Conservation (phyloP, 2,113 vertebrate species). For the Uropsilus gracilis region DNA sequence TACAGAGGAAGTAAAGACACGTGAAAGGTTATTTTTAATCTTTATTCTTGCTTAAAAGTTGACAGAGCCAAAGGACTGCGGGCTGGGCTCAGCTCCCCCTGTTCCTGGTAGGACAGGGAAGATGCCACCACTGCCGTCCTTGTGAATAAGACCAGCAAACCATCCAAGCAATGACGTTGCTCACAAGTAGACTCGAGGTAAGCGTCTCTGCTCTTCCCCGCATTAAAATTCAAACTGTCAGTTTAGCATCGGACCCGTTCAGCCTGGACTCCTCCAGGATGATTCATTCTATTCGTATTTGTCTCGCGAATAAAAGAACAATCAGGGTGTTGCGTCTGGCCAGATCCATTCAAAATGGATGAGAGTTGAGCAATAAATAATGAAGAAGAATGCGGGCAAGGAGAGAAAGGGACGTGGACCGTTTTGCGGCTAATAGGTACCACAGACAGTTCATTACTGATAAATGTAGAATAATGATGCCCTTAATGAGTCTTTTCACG, state of each 20-base stretch:
- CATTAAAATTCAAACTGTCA: conserved; percentile 69
- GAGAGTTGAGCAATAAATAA: conserved; percentile 73
- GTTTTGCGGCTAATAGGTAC: conserved; percentile 70
- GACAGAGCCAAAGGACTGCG: conserved; percentile 16
- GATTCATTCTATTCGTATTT: conserved; percentile 74
- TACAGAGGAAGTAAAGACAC: neutral
- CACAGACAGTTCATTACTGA: conserved; percentile 74
- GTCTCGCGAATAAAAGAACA: conserved; percentile 73
- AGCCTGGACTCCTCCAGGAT: conserved; percentile 54
- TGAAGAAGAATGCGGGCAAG: conserved; percentile 76
- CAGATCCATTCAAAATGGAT: conserved; percentile 71
- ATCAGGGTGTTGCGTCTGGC: conserved; percentile 67
- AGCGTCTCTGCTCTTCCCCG: neutral
- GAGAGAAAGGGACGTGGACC: conserved; percentile 55
- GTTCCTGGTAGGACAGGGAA: neutral
- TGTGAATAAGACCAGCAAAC: neutral
- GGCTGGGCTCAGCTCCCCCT: neutral
- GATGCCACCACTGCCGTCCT: no score
- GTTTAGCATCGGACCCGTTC: conserved; percentile 49
- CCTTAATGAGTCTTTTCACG: conserved; percentile 78
- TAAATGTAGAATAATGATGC: conserved; percentile 76
- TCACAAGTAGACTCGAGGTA: neutral
- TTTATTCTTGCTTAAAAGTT: conserved; percentile 42
- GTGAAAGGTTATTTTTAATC: neutral
- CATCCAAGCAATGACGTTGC: neutral